Evolutionary conservation across 2,113 vertebrate genomes (phyloP).

Genomic region (Apaloderma vittatum): DNA sequence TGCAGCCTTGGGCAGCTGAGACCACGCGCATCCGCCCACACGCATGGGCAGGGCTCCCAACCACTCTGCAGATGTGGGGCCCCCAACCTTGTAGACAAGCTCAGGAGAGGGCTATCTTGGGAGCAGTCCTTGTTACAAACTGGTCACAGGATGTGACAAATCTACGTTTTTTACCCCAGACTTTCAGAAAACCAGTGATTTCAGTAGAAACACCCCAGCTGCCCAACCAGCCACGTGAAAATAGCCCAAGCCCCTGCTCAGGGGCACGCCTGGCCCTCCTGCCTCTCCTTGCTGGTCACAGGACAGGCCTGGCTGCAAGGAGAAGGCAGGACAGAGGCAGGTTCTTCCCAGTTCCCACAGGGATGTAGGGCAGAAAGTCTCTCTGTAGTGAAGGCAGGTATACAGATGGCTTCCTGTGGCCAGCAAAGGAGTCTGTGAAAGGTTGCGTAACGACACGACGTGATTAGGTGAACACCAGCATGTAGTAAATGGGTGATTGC

Average conservation of each 20-base stretch:
- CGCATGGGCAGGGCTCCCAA: accelerated
- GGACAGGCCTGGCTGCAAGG: not conserved
- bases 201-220: not conserved
- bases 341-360: accelerated
- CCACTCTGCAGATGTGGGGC: not conserved
- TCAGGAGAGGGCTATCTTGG: not conserved
- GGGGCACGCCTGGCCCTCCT: accelerated
- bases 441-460: accelerated
- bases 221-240: not conserved
- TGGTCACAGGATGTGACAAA: not conserved
- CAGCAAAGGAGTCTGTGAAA: not conserved
- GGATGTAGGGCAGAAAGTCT: not conserved
- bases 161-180: not conserved
- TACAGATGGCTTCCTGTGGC: not conserved
- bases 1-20: not conserved
- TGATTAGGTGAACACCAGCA: not conserved
- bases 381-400: not conserved
- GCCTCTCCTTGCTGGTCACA: not conserved
- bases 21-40: accelerated
- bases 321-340: not conserved
- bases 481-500: not conserved
- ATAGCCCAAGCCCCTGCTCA: accelerated
- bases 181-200: not conserved
- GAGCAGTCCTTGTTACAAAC: not conserved
- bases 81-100: not conserved